Evolutionary conservation across 2,113 vertebrate genomes (phyloP).

Genomic region (Haemorhous mexicanus): DNA sequence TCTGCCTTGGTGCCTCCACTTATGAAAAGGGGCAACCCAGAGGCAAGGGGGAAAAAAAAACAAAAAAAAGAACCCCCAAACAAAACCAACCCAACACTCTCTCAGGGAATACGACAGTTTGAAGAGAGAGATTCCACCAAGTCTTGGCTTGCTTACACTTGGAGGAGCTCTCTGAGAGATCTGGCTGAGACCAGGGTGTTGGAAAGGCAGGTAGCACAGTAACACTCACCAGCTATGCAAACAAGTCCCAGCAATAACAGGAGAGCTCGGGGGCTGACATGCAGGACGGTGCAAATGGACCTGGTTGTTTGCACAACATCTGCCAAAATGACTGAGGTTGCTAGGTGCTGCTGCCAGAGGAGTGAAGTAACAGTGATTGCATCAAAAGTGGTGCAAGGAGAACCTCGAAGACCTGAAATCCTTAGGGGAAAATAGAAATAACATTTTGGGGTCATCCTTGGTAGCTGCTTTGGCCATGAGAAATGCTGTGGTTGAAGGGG

Average conservation of each 20-base stretch:
- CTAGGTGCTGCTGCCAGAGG: background rate
- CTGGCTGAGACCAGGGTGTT: background rate
- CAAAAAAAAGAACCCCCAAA: background rate
- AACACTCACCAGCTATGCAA: background rate
- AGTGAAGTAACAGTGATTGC: background rate
- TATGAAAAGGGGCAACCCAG: slow-evolving; percentile 9
- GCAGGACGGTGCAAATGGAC: background rate
- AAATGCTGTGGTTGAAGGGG: background rate
- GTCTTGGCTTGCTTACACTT: background rate
- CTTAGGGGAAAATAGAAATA: background rate
- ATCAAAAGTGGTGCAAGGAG: background rate
- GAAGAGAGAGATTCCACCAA: background rate
- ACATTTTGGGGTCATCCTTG: background rate
- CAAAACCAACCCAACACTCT: background rate
- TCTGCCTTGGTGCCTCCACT: background rate
- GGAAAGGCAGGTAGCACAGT: background rate
- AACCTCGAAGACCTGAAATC: background rate
- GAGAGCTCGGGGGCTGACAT: background rate
- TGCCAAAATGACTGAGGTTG: background rate
- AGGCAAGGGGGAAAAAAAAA: background rate
- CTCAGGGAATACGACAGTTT: background rate
- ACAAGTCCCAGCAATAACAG: background rate
- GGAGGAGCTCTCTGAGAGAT: background rate
- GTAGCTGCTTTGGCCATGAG: background rate
- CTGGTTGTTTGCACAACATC: background rate